Percentiles rank a stretch among this genome's conserved stretches.
Conservation (phyloP, 2,888 invertebrate genomes). For the Ypsolopha sequella region DNA sequence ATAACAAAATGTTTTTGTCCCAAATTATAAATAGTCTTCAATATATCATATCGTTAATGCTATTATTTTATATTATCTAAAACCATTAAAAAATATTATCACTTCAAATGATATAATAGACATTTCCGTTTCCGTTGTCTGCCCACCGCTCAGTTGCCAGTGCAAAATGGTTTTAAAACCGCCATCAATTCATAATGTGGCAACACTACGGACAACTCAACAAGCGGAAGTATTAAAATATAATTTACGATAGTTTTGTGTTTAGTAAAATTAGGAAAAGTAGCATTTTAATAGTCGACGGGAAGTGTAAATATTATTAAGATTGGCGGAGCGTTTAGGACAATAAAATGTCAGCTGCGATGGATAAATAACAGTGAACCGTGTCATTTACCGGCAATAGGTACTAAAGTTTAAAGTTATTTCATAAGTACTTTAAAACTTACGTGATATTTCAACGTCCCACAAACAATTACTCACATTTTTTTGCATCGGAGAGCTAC, state of each 20-base stretch:
- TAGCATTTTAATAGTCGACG: conserved; percentile 42
- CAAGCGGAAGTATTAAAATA: conserved; percentile 64
- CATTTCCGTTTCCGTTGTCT: conserved; percentile 60
- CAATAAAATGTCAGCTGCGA: conserved; percentile 22
- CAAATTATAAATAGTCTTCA: neutral
- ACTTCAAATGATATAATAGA: conserved; percentile 54
- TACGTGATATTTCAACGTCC: too few relatives aligned
- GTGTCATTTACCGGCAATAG: too few relatives aligned
- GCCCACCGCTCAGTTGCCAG: conserved; percentile 39
- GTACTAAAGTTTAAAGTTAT: too few relatives aligned
- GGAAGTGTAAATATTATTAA: conserved; percentile 58
- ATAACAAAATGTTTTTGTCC: neutral
- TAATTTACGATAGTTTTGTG: conserved; percentile 60
- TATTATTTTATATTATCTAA: conserved; percentile 20
- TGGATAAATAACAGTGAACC: conserved; percentile 22
- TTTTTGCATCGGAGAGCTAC: too few relatives aligned
- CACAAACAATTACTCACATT: neutral
- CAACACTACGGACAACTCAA: conserved; percentile 48
- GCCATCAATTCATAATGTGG: conserved; percentile 62
- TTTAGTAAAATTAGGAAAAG: conserved; percentile 61
- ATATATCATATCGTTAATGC: neutral
- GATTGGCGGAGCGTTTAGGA: conserved; percentile 42
- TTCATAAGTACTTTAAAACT: too few relatives aligned
- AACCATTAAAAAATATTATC: conserved; percentile 21
- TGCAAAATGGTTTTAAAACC: conserved; percentile 63